Conservation (phyloP, 2,797 vertebrate species). For the Coendou prehensilis region DNA sequence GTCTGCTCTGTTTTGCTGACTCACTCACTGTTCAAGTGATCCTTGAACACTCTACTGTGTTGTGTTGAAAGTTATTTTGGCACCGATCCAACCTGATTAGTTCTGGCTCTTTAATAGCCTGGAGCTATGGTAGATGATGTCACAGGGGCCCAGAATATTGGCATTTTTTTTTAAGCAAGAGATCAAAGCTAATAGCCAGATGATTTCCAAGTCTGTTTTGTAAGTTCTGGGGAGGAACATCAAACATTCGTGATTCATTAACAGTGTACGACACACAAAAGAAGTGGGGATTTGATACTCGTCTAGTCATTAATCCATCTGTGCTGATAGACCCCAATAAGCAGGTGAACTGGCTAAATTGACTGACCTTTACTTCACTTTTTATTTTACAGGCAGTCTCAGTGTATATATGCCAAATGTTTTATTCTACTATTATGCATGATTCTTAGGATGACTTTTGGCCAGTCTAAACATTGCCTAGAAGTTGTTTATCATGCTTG, state of each 20-base stretch:
- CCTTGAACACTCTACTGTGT: background rate
- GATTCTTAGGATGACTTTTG: slow-evolving; percentile 51
- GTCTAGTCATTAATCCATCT: background rate
- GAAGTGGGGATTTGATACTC: background rate
- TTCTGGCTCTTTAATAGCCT: slow-evolving; percentile 55
- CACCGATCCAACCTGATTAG: background rate
- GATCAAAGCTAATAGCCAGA: slow-evolving; percentile 70
- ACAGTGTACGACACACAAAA: background rate
- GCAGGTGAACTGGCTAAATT: background rate
- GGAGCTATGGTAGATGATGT: slow-evolving; percentile 29
- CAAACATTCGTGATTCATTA: slow-evolving; percentile 62
- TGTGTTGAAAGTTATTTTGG: slow-evolving; percentile 41
- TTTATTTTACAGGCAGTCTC: slow-evolving; percentile 37
- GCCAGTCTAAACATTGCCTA: slow-evolving; percentile 77
- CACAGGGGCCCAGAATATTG: slow-evolving; percentile 21
- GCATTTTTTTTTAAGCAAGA: slow-evolving; percentile 61
- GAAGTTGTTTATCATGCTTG: slow-evolving; percentile 77
- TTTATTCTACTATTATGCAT: background rate
- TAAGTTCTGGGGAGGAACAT: slow-evolving; percentile 50
- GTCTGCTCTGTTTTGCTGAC: background rate
- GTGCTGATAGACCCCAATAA: background rate
- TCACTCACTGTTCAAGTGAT: background rate
- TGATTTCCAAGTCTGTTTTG: slow-evolving; percentile 43
- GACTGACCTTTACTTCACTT: background rate
- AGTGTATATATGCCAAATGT: slow-evolving; percentile 22